Evolutionary conservation across 2,888 invertebrate genomes (phyloP).

Genomic region (Papilio demoleus): DNA sequence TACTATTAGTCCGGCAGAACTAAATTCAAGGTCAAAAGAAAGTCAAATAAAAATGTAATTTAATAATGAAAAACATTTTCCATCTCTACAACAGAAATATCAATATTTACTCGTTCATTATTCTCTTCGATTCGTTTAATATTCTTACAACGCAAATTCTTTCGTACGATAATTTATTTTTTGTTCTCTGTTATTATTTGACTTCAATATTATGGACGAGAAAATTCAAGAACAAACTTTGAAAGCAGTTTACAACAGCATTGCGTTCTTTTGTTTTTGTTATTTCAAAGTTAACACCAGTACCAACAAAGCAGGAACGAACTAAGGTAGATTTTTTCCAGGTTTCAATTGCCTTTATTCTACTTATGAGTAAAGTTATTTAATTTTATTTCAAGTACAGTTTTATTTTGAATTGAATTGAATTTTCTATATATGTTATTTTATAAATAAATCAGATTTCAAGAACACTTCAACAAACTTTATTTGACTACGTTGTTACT

Average conservation of each 20-base stretch:
- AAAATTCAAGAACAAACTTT: constrained; percentile 19
- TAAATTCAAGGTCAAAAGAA: constrained; percentile 12
- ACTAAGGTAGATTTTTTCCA: not conserved
- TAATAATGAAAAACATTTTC: constrained; percentile 4
- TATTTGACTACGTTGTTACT: constrained; percentile 12
- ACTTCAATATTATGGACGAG: constrained; percentile 15
- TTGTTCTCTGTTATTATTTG: constrained; percentile 22
- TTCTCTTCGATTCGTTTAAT: constrained; percentile 28
- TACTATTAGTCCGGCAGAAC: not conserved
- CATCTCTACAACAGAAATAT: constrained; percentile 16
- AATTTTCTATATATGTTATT: not conserved
- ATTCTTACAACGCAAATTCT: constrained; percentile 18
- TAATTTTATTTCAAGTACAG: constrained; percentile 4
- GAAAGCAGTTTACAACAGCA: constrained; percentile 16
- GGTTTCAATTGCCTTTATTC: not conserved
- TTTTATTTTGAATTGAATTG: not conserved
- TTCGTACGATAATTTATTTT: constrained; percentile 23
- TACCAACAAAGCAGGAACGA: not conserved
- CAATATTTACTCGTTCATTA: constrained; percentile 20
- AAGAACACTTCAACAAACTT: too few relatives aligned
- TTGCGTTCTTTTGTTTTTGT: not conserved
- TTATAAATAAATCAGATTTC: too few relatives aligned
- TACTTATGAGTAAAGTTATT: not conserved
- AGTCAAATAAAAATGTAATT: not conserved
- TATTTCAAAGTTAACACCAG: not conserved